Evolutionary conservation across 2,888 invertebrate genomes (phyloP), one percentile per base, ranked within the genome.

Genomic region (Stratiomys singularior): DNA sequence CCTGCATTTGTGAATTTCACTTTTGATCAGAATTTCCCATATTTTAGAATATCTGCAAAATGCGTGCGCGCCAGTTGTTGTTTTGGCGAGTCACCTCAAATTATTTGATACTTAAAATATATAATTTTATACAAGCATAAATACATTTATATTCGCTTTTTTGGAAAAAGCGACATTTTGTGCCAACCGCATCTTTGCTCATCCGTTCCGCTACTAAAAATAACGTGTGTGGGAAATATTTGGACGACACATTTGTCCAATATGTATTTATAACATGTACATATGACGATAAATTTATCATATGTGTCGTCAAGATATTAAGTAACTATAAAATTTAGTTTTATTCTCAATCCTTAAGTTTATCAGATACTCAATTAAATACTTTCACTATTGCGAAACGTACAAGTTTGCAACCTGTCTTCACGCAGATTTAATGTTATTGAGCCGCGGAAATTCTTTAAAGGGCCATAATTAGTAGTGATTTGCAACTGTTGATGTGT

Each of bases 11-110:
- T 5, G 9, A 37, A 5, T 37, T 37, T 37, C 37, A 37, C 21
- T 69, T 23, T 69, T 69, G 23, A 60, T 25, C 47, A 46, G 69
- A 69, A 69, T 69, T 69, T 69, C 69, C 69, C 47, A 69, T 21
- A 69, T 47, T 47, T 69, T n/a, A 47, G 4, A 46, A 47, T 9
- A 11, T n/a, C 21, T 30, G 9, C 37, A 69, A 3, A 46, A 69
- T 69, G 25, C 46, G 69, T 47, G 69, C 4, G 21, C 44, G 67
- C 44, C 67, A 37, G 18, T 25, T 67, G n/a, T 47, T n/a, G 46
- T 69, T 69, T 69, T 69, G 30, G 46, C 44, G 44, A 47, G 5
- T 25, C 46, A 18, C 21, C 44, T 18, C 47, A n/a, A 69, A 23
- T 69, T 46, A 37, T 69, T 47, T 46, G 44, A 69, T 69, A 47